These are phyloP conservation scores for Eulacestoma nigropectus DNA, from an alignment of 2,113 vertebrate genomes.

Conservation along the genomic window DNA sequence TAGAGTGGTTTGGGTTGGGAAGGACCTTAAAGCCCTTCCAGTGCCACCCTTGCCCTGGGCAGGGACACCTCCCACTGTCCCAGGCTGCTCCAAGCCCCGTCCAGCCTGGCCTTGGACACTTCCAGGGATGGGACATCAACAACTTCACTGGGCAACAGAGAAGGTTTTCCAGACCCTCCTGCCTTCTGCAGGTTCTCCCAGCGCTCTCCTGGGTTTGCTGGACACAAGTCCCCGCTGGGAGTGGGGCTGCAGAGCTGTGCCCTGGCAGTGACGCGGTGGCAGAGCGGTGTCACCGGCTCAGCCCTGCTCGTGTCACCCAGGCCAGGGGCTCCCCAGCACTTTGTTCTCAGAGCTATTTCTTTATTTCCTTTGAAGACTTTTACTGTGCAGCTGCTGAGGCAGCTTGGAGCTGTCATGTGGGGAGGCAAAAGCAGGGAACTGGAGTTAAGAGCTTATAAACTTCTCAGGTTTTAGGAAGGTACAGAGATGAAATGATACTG, in stretches of 20 bases:
- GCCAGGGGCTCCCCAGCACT: neutral
- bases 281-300: neutral
- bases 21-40: fast-evolving
- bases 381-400: slow-evolving; percentile 38
- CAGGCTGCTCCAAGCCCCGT: neutral
- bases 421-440: neutral
- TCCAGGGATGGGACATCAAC: neutral
- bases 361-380: slow-evolving; percentile 26
- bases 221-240: fast-evolving
- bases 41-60: neutral
- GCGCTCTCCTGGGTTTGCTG: neutral
- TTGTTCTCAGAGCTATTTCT: slow-evolving; percentile 40
- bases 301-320: neutral
- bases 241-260: neutral
- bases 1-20: neutral
- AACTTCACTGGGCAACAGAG: neutral
- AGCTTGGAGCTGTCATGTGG: slow-evolving; percentile 30
- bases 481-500: neutral
- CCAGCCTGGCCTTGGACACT: neutral
- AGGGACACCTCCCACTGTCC: neutral
- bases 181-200: neutral
- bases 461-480: slow-evolving; percentile 33
- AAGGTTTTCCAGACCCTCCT: neutral
- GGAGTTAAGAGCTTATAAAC: slow-evolving; percentile 16
- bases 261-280: neutral